Percentiles rank a stretch among this genome's conserved stretches.
Conservation (phyloP, 2,797 vertebrate species). For the Lemur catta region DNA sequence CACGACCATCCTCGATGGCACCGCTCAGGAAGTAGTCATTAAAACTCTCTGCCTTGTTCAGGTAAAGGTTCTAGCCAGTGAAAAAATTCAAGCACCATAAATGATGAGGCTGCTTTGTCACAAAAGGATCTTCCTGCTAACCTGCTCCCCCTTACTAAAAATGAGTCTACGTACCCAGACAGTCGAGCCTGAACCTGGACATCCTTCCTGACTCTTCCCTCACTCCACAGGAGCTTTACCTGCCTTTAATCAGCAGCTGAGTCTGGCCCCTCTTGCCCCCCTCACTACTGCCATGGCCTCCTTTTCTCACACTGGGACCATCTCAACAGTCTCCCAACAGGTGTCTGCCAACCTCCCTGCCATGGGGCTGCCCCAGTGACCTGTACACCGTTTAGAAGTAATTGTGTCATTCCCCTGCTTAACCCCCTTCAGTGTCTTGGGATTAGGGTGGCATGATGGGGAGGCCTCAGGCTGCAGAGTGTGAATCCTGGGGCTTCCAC, state of each 20-base stretch:
- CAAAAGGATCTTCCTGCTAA: not conserved
- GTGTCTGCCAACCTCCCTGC: not conserved
- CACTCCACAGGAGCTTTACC: not conserved
- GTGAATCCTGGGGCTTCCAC: not conserved
- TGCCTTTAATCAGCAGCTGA: not conserved
- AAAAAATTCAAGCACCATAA: conserved; percentile 59
- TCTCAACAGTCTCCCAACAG: not conserved
- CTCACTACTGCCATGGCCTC: not conserved
- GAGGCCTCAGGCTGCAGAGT: not conserved
- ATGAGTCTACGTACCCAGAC: not conserved
- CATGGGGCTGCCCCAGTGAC: not conserved
- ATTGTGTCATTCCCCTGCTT: not conserved
- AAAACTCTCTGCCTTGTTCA: conserved; percentile 71
- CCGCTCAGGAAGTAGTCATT: conserved; percentile 80
- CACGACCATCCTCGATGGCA: conserved; percentile 79
- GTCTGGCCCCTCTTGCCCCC: not conserved
- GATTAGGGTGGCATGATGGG: not conserved
- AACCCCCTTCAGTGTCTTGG: not conserved
- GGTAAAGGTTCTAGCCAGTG: conserved; percentile 78
- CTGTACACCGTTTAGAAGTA: not conserved
- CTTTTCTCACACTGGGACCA: not conserved
- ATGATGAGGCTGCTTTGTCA: not conserved
- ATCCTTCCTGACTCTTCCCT: not conserved
- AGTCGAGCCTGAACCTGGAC: not conserved
- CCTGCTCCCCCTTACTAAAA: not conserved